Evolutionary conservation across 2,113 vertebrate genomes (phyloP), one percentile per base, ranked within the genome.

Genomic region (Pomatorhinus ruficollis): DNA sequence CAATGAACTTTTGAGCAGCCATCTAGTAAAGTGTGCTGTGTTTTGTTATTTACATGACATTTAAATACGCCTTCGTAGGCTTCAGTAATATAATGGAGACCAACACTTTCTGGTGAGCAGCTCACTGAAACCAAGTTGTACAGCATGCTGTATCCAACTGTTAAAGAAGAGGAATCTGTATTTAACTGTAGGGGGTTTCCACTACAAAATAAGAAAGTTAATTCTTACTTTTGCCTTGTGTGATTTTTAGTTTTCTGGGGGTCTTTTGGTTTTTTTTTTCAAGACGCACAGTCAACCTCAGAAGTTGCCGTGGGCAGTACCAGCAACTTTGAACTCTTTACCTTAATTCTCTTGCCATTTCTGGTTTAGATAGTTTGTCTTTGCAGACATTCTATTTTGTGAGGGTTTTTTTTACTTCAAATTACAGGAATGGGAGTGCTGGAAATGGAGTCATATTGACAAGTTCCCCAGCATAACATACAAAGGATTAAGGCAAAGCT

Each of bases 281-380:
- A 79, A 52, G 66, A 64, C 57, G 5, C 8, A 33, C 12, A 44
- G 24, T 49, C 15, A 68, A 20, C 53, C 15, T 37, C 54, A 71
- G 52, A 10, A 64, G 39, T 52, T 83, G 31, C 19, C 18, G 37
- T 14, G 19, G 37, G 11, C n/a, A 61, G n/a, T 64, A 33, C 60
- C 42, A 61, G 74, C 49, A 77, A 3, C 15, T 76, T 82, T 14
- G 97, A 98, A 89, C 97, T 98, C 83, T 98, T 99, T 75, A 98
- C 97, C 3, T 97, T 99, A 95, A 98, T 99, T 89, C 75, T 99
- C 50, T 94, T 98, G 6, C 9, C 90, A 95, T 98, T 95, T 99
- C 98, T 97, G 98, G 7, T 83, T 94, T 76, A 85, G 15, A 42
- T 19, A 24, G 31, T 66, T 83, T 95, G 23, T 79, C 57, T 88